Percentiles rank a stretch among this genome's conserved stretches.
phyloP scores from a whole-genome alignment of 2,113 vertebrate genomes.

The Sterna hirundo region DNA sequence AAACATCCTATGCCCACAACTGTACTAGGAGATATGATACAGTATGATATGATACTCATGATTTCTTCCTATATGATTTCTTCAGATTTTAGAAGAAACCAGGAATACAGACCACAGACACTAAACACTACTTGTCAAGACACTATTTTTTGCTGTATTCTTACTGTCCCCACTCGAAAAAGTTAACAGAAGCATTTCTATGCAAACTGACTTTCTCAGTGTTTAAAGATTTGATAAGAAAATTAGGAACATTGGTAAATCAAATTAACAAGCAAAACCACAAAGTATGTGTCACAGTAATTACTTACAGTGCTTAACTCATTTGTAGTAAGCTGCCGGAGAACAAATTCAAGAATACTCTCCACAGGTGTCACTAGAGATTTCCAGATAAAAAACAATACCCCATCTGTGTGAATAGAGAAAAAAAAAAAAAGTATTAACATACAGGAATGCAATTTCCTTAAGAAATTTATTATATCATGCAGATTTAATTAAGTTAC shows the following conservation, averaged over 20 bases:
- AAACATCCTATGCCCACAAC: neutral
- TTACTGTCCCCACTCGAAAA: neutral
- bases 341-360: slow-evolving; percentile 83
- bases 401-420: slow-evolving; percentile 53
- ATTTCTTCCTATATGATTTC: neutral
- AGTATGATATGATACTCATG: neutral
- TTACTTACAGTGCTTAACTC: slow-evolving; percentile 83
- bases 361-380: slow-evolving; percentile 68
- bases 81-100: neutral
- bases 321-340: slow-evolving; percentile 77
- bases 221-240: neutral
- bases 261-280: neutral
- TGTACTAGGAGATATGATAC: neutral
- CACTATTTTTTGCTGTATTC: neutral
- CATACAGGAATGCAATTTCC: neutral
- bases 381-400: slow-evolving; percentile 69
- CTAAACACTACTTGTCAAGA: neutral
- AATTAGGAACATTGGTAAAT: neutral
- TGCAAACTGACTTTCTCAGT: neutral
- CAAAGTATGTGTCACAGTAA: neutral
- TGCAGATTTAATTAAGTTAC: neutral
- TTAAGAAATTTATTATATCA: neutral
- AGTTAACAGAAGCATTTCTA: neutral
- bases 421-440: neutral
- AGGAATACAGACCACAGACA: neutral